A percentile compares a stretch with the other conserved stretches of the same genome.
phyloP scores from a whole-genome alignment of 2,797 vertebrate species.

The Salmo trutta region DNA sequence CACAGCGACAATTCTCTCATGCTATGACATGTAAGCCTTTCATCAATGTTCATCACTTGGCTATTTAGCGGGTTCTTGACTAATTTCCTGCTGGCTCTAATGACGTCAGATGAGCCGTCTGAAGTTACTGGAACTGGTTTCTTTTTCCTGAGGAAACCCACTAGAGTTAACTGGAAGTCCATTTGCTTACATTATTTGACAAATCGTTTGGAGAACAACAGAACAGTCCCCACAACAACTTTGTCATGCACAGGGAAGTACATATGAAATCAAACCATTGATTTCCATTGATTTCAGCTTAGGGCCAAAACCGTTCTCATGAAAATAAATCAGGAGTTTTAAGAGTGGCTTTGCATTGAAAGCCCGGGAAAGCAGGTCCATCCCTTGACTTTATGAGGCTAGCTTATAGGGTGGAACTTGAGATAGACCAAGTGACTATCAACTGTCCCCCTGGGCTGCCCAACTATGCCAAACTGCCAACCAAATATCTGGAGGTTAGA shows the following conservation, averaged over 20 bases:
- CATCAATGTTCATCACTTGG: not conserved
- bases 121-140: not conserved
- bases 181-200: not conserved
- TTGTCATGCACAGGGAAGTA: not conserved
- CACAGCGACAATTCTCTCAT: not conserved
- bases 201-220: not conserved
- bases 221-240: not conserved
- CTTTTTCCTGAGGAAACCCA: not conserved
- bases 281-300: too few species aligned
- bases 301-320: not conserved
- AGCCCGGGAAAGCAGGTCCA: not conserved
- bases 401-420: not conserved
- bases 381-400: not conserved
- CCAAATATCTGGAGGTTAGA: not conserved
- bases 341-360: not conserved
- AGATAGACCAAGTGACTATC: slow-evolving; percentile 19
- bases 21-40: not conserved
- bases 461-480: not conserved
- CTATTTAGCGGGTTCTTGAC: too few species aligned
- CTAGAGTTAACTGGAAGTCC: not conserved
- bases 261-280: not conserved
- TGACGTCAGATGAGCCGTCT: not conserved
- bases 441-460: slow-evolving; percentile 1
- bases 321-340: not conserved
- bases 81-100: not conserved